Evolutionary conservation across 2,888 invertebrate species (phyloP).

Genomic region (Eupeodes latifasciatus): DNA sequence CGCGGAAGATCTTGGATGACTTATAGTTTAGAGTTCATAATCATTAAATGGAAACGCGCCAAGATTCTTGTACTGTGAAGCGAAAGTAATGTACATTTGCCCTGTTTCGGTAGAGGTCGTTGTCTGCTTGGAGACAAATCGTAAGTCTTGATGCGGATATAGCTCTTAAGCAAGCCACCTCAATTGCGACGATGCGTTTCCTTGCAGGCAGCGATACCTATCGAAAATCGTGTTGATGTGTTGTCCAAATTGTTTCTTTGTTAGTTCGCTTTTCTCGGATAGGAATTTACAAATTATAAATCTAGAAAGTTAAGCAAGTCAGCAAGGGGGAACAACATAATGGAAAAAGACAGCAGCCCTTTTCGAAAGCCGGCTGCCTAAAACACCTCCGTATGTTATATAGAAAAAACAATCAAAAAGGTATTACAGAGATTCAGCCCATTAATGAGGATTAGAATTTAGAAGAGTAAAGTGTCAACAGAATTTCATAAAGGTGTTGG

Average conservation of each 20-base stretch:
- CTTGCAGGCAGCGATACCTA: not conserved
- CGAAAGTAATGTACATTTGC: not conserved
- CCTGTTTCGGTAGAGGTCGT: not conserved
- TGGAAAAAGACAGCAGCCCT: not conserved
- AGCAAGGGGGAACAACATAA: not conserved
- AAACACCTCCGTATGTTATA: not conserved
- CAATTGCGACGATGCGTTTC: not conserved
- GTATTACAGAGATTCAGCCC: too few relatives aligned
- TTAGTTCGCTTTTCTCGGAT: not conserved
- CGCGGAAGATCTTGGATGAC: not conserved
- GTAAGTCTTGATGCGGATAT: slow-evolving; percentile 1
- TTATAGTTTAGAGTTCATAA: not conserved
- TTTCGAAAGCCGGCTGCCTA: not conserved
- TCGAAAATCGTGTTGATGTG: not conserved
- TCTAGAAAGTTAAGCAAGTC: not conserved
- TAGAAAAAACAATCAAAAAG: not conserved
- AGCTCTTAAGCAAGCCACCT: not conserved
- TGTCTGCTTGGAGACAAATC: not conserved
- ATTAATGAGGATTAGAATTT: not conserved
- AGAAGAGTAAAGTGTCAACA: not conserved
- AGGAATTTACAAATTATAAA: not conserved
- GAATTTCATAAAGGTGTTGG: too few relatives aligned
- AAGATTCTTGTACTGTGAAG: not conserved
- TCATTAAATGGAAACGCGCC: not conserved
- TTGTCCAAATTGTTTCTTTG: not conserved